Conservation (phyloP, 2,888 invertebrate species). For the Plebejus argus region DNA sequence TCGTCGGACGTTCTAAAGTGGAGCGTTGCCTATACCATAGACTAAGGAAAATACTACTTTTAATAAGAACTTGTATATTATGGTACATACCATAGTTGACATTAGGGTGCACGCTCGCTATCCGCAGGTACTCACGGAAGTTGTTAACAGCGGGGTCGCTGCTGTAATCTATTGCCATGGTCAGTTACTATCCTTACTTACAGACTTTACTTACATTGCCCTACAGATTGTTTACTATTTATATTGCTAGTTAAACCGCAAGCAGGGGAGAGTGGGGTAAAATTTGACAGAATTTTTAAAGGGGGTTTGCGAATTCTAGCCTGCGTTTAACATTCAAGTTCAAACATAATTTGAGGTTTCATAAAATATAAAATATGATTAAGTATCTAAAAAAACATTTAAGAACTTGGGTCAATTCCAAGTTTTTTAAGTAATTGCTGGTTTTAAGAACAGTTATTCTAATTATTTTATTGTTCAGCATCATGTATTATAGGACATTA, state of each 20-base stretch:
- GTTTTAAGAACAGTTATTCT: no score
- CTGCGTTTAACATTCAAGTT: no score
- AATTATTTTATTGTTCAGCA: no score
- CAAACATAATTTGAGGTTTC: no score
- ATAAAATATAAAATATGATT: no score
- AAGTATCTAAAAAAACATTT: no score
- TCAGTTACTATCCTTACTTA: neutral
- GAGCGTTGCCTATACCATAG: no score
- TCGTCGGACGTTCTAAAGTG: no score
- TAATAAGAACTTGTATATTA: neutral
- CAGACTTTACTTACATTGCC: neutral
- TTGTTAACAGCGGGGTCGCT: conserved; percentile 81
- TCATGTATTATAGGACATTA: no score
- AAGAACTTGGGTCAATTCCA: no score
- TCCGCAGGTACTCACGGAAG: conserved; percentile 86
- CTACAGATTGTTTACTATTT: conserved; percentile 2
- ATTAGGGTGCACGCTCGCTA: conserved; percentile 87
- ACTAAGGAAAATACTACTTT: neutral
- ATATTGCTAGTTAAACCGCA: neutral
- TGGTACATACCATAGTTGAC: conserved; percentile 84
- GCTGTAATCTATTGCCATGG: conserved; percentile 47
- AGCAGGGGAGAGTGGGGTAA: neutral
- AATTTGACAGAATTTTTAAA: neutral
- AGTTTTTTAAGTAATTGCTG: no score
- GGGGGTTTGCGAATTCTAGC: no score